phyloP scores from a whole-genome alignment of 2,113 vertebrate species.

The Pseudolaguvia tuberculata region DNA sequence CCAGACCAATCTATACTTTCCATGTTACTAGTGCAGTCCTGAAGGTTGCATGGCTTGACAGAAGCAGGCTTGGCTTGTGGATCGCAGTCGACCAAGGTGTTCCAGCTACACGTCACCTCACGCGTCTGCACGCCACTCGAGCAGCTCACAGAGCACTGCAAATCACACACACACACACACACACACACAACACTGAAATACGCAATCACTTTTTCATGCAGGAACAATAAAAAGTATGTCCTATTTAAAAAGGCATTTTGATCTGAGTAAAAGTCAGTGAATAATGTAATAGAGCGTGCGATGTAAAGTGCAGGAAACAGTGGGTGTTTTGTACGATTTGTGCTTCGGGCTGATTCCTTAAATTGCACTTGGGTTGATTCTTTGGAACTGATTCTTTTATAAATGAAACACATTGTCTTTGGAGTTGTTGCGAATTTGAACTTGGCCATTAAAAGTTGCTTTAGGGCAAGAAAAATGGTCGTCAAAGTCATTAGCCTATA shows the following conservation, averaged over 20 bases:
- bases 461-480: background rate
- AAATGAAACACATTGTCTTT: background rate
- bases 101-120: constrained; percentile 70
- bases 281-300: background rate
- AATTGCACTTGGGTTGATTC: background rate
- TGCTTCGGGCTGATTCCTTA: background rate
- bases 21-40: constrained; percentile 56
- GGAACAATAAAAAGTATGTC: background rate
- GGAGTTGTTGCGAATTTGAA: background rate
- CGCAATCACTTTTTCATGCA: background rate
- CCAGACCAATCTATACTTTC: constrained; percentile 78
- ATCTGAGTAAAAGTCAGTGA: background rate
- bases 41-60: constrained; percentile 55
- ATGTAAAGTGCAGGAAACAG: background rate
- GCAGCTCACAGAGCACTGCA: constrained; percentile 82
- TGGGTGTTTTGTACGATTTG: background rate
- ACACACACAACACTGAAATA: background rate
- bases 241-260: background rate
- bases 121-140: constrained; percentile 72
- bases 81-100: constrained; percentile 67
- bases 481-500: background rate
- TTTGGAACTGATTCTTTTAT: background rate
- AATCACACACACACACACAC: background rate
- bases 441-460: background rate
- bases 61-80: constrained; percentile 63